Percentiles rank a stretch among this genome's conserved stretches.
phyloP scores from a whole-genome alignment of 2,888 invertebrate genomes.

The Eledona agricola region DNA sequence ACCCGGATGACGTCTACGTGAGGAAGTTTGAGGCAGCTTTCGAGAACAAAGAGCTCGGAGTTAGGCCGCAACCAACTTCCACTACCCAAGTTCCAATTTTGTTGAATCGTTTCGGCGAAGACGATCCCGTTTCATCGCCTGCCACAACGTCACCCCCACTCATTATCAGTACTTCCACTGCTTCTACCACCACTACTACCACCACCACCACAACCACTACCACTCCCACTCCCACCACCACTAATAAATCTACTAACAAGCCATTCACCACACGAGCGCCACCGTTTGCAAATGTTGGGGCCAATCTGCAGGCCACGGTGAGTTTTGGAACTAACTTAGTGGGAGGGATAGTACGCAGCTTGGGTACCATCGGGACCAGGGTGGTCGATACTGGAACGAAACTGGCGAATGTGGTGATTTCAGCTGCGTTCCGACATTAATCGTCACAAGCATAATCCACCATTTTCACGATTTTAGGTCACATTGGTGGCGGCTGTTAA shows the following conservation, averaged over 20 bases:
- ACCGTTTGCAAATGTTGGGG: conserved; percentile 44
- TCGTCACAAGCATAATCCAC: conserved; percentile 27
- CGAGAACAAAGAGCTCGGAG: conserved; percentile 20
- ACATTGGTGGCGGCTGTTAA: conserved; percentile 30
- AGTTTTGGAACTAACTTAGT: conserved; percentile 50
- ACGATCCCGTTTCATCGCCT: conserved; percentile 17
- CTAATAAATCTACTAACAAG: conserved; percentile 29
- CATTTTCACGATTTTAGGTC: conserved; percentile 32
- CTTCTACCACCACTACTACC: conserved; percentile 33
- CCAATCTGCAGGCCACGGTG: conserved; percentile 52
- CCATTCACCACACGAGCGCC: conserved; percentile 36
- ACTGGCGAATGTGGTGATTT: conserved; percentile 56
- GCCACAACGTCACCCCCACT: too few relatives aligned
- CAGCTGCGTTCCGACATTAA: conserved; percentile 36
- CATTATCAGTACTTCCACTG: conserved; percentile 32
- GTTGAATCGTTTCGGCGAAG: conserved; percentile 36
- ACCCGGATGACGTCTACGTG: conserved; percentile 73
- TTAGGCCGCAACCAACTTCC: too few relatives aligned
- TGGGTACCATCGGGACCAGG: conserved; percentile 49
- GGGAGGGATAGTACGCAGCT: conserved; percentile 48
- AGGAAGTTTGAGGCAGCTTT: conserved; percentile 61
- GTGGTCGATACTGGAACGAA: conserved; percentile 57
- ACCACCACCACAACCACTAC: conserved; percentile 34
- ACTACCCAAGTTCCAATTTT: conserved; percentile 9
- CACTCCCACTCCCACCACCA: conserved; percentile 21